Percentiles rank a stretch among this genome's conserved stretches.
These are phyloP conservation scores for Notothenia coriiceps DNA, from an alignment of 2,113 vertebrate species.

Conservation along the genomic window DNA sequence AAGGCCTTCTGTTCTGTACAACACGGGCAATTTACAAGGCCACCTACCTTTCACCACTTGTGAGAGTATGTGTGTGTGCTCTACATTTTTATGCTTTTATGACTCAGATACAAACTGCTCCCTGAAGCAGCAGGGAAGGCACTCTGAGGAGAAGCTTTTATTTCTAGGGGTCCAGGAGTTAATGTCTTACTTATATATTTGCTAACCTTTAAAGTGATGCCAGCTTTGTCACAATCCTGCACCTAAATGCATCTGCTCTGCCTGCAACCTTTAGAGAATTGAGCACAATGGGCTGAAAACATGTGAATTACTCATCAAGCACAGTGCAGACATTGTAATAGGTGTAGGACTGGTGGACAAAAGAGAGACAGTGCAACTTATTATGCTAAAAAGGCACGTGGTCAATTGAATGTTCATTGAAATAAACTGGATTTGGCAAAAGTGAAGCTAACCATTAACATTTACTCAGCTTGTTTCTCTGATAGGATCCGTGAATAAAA, in stretches of 20 bases:
- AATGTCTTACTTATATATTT: conserved; percentile 75
- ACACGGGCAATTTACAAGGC: background rate
- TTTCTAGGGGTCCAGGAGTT: conserved; percentile 63
- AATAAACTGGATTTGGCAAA: no score
- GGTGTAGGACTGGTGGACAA: conserved; percentile 23
- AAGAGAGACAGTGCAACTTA: conserved; percentile 19
- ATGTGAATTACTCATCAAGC: conserved; percentile 53
- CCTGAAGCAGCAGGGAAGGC: conserved; percentile 30
- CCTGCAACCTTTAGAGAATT: conserved; percentile 76
- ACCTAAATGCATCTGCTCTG: conserved; percentile 60
- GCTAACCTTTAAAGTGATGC: conserved; percentile 76
- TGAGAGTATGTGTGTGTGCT: conserved; percentile 15
- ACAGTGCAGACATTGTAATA: conserved; percentile 37
- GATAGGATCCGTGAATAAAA: no score
- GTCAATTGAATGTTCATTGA: background rate
- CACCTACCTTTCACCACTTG: conserved; percentile 1
- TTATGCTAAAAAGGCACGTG: background rate
- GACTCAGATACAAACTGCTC: conserved; percentile 55
- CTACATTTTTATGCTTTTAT: conserved; percentile 41
- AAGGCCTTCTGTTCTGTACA: conserved; percentile 25
- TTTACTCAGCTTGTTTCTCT: no score
- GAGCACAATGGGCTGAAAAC: conserved; percentile 58
- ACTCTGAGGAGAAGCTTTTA: conserved; percentile 59
- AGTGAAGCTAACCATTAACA: no score
- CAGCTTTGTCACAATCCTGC: conserved; percentile 57